These are phyloP conservation scores for Hybognathus amarus DNA, from an alignment of 2,797 vertebrate genomes.

Conservation along the genomic window DNA sequence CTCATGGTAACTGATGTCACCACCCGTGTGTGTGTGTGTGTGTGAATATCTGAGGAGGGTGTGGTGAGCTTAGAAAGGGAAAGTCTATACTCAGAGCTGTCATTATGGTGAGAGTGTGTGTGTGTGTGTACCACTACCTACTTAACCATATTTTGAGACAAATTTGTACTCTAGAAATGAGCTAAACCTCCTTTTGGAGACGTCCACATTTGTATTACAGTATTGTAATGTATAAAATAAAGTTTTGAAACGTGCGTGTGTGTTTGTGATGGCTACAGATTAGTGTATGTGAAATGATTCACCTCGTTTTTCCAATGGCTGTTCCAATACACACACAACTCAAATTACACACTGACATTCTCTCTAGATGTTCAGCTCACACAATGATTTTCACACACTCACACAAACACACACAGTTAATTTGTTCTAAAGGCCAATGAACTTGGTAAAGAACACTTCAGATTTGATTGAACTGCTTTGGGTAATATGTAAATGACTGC, in stretches of 20 bases:
- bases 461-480: background rate
- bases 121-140: background rate
- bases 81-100: slow-evolving; percentile 46
- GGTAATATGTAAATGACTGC: slow-evolving; percentile 6
- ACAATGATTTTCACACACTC: background rate
- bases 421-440: slow-evolving; percentile 3
- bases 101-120: slow-evolving; percentile 10
- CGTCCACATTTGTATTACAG: background rate
- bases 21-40: background rate
- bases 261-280: background rate
- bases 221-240: background rate
- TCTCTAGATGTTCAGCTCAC: background rate
- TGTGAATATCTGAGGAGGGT: slow-evolving; percentile 50
- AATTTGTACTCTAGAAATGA: background rate
- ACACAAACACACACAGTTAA: background rate
- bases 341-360: no score
- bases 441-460: background rate
- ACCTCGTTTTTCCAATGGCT: background rate
- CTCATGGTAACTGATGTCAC: slow-evolving; percentile 14
- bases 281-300: background rate
- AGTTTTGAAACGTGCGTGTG: background rate
- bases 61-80: slow-evolving; percentile 50
- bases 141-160: background rate
- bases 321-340: background rate
- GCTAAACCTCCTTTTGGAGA: background rate